These are phyloP conservation scores for Leucoma salicis DNA, from an alignment of 2,888 invertebrate genomes.

Conservation along the genomic window DNA sequence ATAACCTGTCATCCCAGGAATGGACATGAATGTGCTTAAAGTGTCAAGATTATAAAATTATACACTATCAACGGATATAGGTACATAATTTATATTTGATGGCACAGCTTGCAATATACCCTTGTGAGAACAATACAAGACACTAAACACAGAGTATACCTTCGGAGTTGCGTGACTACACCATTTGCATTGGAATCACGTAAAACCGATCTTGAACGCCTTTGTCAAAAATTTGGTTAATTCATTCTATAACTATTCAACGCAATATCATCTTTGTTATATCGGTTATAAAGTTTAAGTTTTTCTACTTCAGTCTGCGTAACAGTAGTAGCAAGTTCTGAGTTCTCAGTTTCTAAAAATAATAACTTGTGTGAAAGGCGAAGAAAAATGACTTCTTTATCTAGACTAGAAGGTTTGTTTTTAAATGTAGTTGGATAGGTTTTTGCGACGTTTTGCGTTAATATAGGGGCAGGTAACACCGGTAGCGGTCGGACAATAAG, in stretches of 20 bases:
- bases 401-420: constrained; percentile 27
- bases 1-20: too few relatives aligned
- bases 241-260: constrained; percentile 21
- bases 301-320: constrained; percentile 18
- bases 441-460: constrained; percentile 35
- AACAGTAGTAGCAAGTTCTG: constrained; percentile 34
- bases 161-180: constrained; percentile 33
- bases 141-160: constrained; percentile 44
- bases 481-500: constrained; percentile 76
- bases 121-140: constrained; percentile 57
- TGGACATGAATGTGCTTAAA: too few relatives aligned
- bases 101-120: constrained; percentile 46
- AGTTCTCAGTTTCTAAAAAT: constrained; percentile 19
- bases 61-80: too few relatives aligned
- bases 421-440: constrained; percentile 21
- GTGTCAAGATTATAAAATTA: too few relatives aligned
- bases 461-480: constrained; percentile 55
- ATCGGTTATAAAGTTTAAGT: constrained; percentile 18
- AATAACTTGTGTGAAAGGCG: constrained; percentile 13
- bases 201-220: constrained; percentile 36
- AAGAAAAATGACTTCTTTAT: constrained; percentile 23
- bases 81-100: too few relatives aligned
- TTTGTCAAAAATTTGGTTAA: constrained; percentile 31
- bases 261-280: constrained; percentile 15
- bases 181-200: constrained; percentile 42